Base-by-base conservation (phyloP, 2,113 vertebrate species). In the Sardina pilchardus region DNA sequence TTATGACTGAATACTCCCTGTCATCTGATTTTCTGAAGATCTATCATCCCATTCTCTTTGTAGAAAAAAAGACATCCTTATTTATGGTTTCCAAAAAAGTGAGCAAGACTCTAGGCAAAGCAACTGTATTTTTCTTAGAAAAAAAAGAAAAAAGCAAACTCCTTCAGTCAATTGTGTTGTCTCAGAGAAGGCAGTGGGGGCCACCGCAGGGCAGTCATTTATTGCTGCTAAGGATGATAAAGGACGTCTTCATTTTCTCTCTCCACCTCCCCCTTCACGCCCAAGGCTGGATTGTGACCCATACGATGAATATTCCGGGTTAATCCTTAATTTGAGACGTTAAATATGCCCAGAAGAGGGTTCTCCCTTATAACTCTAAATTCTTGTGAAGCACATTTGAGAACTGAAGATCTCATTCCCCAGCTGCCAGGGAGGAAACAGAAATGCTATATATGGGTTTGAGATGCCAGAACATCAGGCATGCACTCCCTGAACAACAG, bases 101-200 rank as follows among this genome's bases (percentile, higher is more conserved):
- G 30, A 78, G 71, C 30, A 36, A 4, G 16, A 16, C 71, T 67
- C 9, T 36, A 36, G 53, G 53, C 48, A 36, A 84, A 83, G 87
- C 84, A 81, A 83, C 81, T 42, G 26, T 71, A 82, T 82, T 87
- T 75, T 59, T 88, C 87, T 86, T 86, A 21, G 85, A 45, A 84
- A 36, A 78, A 78, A 34, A 78, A 47, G 85, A 45, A 84, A 36
- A 78, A 78, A 34, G 39, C 10, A 56, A 87, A 88, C 83, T 83
- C 84, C 8, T 86, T 86, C 85, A 86, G 88, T 88, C 89, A 86
- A 86, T 87, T 56, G 84, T 81, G 88, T 87, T 90, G 87, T 88
- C 85, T 90, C 80, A 53, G 43, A 84, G 75, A 87, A 86, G 59
- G 84, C 83, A 84, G 78, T 85, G 84, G 59, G 78, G 67, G 84